Percentiles rank a stretch among this genome's conserved stretches.
Conservation (phyloP, 2,113 vertebrate species). For the Hepsetus odoe region DNA sequence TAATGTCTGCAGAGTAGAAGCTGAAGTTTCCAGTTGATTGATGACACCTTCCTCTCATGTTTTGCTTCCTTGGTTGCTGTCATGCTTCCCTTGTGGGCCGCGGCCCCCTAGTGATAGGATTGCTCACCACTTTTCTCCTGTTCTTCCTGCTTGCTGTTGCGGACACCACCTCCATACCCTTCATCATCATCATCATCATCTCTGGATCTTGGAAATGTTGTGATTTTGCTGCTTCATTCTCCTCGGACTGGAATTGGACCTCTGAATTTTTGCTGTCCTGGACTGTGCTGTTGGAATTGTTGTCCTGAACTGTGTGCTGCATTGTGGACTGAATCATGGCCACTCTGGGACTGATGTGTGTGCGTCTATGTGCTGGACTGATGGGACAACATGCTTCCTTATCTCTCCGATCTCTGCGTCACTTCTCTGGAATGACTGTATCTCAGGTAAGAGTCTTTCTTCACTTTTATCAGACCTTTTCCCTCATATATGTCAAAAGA, state of each 20-base stretch:
- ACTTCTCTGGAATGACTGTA: constrained; percentile 65
- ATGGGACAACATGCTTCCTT: constrained; percentile 46
- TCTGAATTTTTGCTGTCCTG: constrained; percentile 28
- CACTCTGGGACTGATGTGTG: constrained; percentile 59
- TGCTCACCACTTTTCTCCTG: constrained; percentile 84
- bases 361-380: constrained; percentile 61
- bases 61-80: constrained; percentile 74
- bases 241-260: constrained; percentile 1
- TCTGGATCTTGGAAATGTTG: not conserved
- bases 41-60: constrained; percentile 76
- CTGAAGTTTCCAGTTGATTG: constrained; percentile 50
- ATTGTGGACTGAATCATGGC: constrained; percentile 52
- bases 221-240: not conserved
- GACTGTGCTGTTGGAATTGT: constrained; percentile 38
- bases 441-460: constrained; percentile 68
- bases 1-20: constrained; percentile 9
- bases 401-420: constrained; percentile 45
- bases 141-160: constrained; percentile 74
- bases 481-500: too few species aligned
- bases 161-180: constrained; percentile 37
- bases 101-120: constrained; percentile 75
- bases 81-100: constrained; percentile 58
- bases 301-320: not conserved
- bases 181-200: constrained; percentile 10
- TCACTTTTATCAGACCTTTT: not conserved